These are phyloP conservation scores for Neria commutata DNA, from an alignment of 2,888 invertebrate species.

Conservation along the genomic window DNA sequence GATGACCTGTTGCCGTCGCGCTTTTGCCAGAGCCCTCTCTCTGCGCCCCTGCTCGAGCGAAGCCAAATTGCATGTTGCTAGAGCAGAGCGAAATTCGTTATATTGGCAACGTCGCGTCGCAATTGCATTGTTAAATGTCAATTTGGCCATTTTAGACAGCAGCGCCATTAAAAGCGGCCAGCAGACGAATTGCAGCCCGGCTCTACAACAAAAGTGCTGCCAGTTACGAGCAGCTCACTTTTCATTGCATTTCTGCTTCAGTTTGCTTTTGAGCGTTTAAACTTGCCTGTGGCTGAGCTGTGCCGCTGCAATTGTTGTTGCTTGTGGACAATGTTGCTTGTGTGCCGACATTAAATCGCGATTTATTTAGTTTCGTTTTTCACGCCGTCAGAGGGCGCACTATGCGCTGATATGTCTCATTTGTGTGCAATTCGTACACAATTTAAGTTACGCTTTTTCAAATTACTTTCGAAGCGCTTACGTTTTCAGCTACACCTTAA, in stretches of 20 bases:
- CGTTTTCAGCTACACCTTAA: too few species aligned
- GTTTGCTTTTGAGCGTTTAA: neutral
- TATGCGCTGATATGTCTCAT: slow-evolving; percentile 27
- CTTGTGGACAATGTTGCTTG: neutral
- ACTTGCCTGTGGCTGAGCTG: neutral
- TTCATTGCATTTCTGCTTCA: neutral
- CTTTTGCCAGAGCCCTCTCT: neutral
- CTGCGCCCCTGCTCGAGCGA: neutral
- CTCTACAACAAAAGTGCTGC: neutral
- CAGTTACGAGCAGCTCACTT: neutral
- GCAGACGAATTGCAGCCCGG: too few species aligned
- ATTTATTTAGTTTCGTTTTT: slow-evolving; percentile 35
- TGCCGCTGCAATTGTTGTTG: neutral
- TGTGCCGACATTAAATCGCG: slow-evolving; percentile 29
- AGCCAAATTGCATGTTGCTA: neutral
- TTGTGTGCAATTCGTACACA: slow-evolving; percentile 21
- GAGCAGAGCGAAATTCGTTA: neutral
- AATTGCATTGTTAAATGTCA: slow-evolving; percentile 18
- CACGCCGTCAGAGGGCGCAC: slow-evolving; percentile 28
- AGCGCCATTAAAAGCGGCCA: slow-evolving; percentile 8
- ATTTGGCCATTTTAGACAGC: slow-evolving; percentile 18
- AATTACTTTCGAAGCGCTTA: too few species aligned
- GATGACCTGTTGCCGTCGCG: neutral
- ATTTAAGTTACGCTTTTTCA: too few species aligned
- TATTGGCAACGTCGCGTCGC: neutral